These are phyloP conservation scores for Alsophila aescularia DNA, from an alignment of 2,888 invertebrate species.

Conservation along the genomic window DNA sequence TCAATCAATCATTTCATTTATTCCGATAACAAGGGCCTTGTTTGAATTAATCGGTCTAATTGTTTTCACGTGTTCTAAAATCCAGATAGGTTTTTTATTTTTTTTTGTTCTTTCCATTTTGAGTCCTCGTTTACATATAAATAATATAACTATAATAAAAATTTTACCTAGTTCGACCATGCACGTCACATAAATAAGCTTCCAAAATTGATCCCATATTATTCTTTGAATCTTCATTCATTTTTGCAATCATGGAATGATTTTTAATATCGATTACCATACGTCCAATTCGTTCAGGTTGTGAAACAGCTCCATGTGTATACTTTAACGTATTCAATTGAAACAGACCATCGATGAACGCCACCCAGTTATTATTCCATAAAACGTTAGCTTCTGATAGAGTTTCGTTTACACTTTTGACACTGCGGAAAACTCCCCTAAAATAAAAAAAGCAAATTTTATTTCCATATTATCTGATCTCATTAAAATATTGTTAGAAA, in stretches of 20 bases:
- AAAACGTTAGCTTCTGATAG: constrained; percentile 56
- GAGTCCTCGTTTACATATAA: no score
- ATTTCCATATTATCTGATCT: no score
- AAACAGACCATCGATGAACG: constrained; percentile 91
- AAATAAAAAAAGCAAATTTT: neutral
- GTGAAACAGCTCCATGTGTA: constrained; percentile 82
- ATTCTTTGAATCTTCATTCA: neutral
- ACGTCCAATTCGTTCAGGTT: constrained; percentile 80
- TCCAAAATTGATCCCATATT: neutral
- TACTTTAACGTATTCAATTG: constrained; percentile 88
- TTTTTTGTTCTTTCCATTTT: no score
- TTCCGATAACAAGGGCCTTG: no score
- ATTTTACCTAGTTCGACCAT: constrained; percentile 1
- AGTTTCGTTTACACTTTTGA: constrained; percentile 34
- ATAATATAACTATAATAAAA: neutral
- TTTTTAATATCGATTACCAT: constrained; percentile 38
- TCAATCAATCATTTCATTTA: no score
- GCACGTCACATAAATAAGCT: neutral
- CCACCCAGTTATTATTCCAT: constrained; percentile 91
- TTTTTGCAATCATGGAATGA: constrained; percentile 23
- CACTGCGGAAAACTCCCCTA: constrained; percentile 53
- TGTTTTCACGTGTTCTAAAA: no score
- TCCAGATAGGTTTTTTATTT: no score
- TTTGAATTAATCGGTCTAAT: no score
- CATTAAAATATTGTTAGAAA: neutral